phyloP scores from a whole-genome alignment of 92 coral and sea anemone species.

The Pocillopora meandrina region DNA sequence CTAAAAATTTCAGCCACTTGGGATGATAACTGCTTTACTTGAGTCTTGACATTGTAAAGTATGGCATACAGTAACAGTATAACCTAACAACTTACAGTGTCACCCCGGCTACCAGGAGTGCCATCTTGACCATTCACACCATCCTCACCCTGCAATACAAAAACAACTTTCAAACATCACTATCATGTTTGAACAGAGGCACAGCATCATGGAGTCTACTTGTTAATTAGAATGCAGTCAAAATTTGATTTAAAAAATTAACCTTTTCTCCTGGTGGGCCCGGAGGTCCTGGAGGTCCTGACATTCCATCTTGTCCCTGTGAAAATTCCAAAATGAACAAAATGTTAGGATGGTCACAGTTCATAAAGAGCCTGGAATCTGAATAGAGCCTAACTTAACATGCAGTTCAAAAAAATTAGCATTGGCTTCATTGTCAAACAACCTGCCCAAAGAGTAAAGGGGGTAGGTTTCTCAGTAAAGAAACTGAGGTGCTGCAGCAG shows the following conservation, averaged over 20 bases:
- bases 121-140: slow-evolving; percentile 67
- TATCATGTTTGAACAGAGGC: not conserved
- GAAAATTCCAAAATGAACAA: not conserved
- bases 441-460: too few species aligned
- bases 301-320: slow-evolving; percentile 40
- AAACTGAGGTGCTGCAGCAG: too few species aligned
- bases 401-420: not conserved
- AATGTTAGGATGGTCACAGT: too few species aligned
- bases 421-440: not conserved
- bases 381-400: too few species aligned
- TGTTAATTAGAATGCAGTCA: too few species aligned
- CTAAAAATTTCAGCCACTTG: too few species aligned
- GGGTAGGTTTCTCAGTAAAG: too few species aligned
- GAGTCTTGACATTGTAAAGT: not conserved
- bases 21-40: not conserved
- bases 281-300: slow-evolving; percentile 56
- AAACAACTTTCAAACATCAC: not conserved
- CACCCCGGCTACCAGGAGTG: slow-evolving; percentile 39
- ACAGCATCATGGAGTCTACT: not conserved
- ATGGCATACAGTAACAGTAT: not conserved
- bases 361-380: too few species aligned
- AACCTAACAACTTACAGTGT: slow-evolving; percentile 30
- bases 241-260: not conserved
- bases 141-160: slow-evolving; percentile 65
- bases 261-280: slow-evolving; percentile 66